These are phyloP conservation scores for Syngnathus rostellatus DNA, from an alignment of 2,797 vertebrate species.

Conservation along the genomic window DNA sequence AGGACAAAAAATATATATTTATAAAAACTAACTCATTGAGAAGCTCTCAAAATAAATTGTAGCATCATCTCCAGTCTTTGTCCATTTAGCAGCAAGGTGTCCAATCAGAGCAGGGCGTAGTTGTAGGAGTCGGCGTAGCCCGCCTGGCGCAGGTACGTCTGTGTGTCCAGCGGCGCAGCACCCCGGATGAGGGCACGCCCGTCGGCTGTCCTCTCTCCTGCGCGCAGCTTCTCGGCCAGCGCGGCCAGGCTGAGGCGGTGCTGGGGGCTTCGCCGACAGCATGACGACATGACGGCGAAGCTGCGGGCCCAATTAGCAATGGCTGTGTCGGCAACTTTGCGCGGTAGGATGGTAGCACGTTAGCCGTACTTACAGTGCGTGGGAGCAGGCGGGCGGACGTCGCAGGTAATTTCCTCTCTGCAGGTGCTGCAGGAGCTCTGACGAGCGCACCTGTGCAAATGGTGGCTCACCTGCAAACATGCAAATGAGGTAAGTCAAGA, in stretches of 20 bases:
- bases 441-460: conserved; percentile 69
- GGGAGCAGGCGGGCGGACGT: conserved; percentile 73
- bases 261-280: conserved; percentile 72
- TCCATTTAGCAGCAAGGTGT: neutral
- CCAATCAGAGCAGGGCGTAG: conserved; percentile 73
- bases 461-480: conserved; percentile 77
- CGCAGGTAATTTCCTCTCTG: conserved; percentile 75
- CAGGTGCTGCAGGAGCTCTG: conserved; percentile 76
- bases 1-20: too few relatives aligned
- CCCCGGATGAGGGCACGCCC: conserved; percentile 68
- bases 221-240: conserved; percentile 59
- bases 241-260: conserved; percentile 54
- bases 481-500: too few relatives aligned
- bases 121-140: conserved; percentile 65
- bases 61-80: neutral
- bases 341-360: neutral
- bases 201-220: conserved; percentile 63
- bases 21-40: too few relatives aligned
- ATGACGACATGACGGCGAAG: conserved; percentile 74
- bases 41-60: neutral
- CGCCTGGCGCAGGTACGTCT: conserved; percentile 74
- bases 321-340: too few relatives aligned
- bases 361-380: conserved; percentile 68
- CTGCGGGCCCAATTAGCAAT: conserved; percentile 44
- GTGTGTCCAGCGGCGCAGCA: conserved; percentile 69